Conservation (phyloP, 2,888 invertebrate species). For the Andrena haemorrhoa region DNA sequence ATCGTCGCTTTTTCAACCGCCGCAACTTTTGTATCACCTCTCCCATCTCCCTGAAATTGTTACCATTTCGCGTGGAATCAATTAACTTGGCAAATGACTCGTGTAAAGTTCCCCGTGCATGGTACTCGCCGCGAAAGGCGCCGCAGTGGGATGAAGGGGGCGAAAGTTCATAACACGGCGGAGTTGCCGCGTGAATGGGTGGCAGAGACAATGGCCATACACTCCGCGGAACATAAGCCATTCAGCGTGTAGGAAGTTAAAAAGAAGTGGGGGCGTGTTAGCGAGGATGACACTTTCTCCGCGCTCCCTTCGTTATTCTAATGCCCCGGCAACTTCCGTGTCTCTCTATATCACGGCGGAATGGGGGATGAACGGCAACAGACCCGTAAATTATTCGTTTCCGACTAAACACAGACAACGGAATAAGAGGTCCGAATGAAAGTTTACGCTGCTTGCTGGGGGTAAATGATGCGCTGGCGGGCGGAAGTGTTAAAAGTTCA, state of each 20-base stretch:
- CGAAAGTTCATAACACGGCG: too few species aligned
- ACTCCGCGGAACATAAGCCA: constrained; percentile 33
- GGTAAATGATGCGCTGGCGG: constrained; percentile 42
- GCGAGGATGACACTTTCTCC: not conserved
- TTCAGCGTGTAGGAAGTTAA: constrained; percentile 19
- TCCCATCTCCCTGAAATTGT: too few species aligned
- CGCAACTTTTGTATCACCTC: not conserved
- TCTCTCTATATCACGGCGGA: constrained; percentile 31
- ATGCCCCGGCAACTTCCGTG: constrained; percentile 16
- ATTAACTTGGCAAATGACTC: too few species aligned
- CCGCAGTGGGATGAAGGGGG: too few species aligned
- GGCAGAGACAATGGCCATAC: constrained; percentile 49
- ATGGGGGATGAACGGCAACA: not conserved
- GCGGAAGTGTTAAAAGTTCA: constrained; percentile 55
- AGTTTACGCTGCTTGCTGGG: constrained; percentile 49
- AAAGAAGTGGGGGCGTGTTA: constrained; percentile 18
- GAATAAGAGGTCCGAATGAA: constrained; percentile 53
- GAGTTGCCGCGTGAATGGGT: constrained; percentile 21
- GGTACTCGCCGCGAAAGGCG: too few species aligned
- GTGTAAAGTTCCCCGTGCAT: too few species aligned
- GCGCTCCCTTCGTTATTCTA: constrained; percentile 29
- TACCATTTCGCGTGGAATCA: too few species aligned
- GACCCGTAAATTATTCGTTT: constrained; percentile 43
- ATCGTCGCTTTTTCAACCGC: not conserved
- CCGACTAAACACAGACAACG: constrained; percentile 39